These are phyloP conservation scores for Macquaria australasica DNA, from an alignment of 2,113 vertebrate species.

Conservation along the genomic window DNA sequence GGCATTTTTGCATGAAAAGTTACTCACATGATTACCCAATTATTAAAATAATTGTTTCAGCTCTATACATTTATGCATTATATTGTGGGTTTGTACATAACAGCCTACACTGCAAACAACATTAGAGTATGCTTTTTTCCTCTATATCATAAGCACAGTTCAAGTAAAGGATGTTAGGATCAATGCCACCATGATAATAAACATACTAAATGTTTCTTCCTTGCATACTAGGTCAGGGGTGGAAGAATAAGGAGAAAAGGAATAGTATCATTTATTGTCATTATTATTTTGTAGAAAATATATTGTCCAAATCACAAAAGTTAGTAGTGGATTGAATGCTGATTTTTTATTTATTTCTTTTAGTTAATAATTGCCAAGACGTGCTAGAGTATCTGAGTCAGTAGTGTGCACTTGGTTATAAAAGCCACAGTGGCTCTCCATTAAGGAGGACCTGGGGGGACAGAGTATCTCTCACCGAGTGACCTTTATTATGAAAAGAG, in stretches of 20 bases:
- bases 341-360: too few species aligned
- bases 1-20: neutral
- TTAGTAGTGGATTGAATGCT: neutral
- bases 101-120: neutral
- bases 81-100: neutral
- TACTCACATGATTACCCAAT: neutral
- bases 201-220: neutral
- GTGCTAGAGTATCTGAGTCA: slow-evolving; percentile 17
- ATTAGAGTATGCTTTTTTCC: neutral
- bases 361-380: neutral
- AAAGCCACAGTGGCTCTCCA: slow-evolving; percentile 74
- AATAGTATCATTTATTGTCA: neutral
- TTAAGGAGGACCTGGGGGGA: slow-evolving; percentile 82
- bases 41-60: neutral
- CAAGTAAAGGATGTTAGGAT: neutral
- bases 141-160: too few species aligned
- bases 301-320: neutral
- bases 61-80: neutral
- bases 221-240: neutral
- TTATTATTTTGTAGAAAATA: neutral
- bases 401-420: slow-evolving; percentile 47
- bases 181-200: neutral
- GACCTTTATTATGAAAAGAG: slow-evolving; percentile 85
- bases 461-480: slow-evolving; percentile 81
- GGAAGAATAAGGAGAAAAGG: neutral